phyloP scores from a whole-genome alignment of 2,113 vertebrate species.

The Smithornis capensis region DNA sequence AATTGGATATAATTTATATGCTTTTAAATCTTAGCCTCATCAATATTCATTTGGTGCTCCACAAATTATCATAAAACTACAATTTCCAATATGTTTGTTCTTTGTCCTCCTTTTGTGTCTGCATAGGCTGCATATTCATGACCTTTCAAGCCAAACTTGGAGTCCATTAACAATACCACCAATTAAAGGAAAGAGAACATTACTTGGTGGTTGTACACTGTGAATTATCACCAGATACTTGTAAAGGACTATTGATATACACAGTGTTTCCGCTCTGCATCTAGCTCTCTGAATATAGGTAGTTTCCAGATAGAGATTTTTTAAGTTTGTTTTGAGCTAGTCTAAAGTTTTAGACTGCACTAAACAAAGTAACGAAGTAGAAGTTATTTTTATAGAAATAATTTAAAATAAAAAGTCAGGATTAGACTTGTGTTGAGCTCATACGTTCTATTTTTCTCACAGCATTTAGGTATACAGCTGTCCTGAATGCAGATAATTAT shows the following conservation, averaged over 20 bases:
- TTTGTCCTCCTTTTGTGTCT: background rate
- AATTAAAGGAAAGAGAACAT: background rate
- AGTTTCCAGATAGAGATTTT: background rate
- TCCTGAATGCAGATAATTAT: background rate
- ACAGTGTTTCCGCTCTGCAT: background rate
- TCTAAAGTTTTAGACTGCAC: background rate
- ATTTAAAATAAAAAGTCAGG: background rate
- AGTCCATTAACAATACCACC: background rate
- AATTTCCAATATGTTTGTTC: background rate
- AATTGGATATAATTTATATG: background rate
- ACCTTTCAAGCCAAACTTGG: background rate
- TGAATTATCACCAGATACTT: background rate
- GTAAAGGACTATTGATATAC: background rate
- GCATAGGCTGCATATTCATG: background rate
- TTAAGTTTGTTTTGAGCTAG: background rate
- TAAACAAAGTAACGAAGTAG: background rate
- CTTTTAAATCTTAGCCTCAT: background rate
- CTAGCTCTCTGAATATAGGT: background rate
- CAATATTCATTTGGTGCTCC: background rate
- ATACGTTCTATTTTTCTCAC: background rate
- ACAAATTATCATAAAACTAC: background rate
- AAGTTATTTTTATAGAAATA: background rate
- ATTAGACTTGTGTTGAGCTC: background rate
- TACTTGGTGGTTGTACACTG: background rate
- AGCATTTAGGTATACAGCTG: background rate